Evolutionary conservation across 2,113 vertebrate genomes (phyloP), one percentile per base, ranked within the genome.

Genomic region (Tupaia tana): DNA sequence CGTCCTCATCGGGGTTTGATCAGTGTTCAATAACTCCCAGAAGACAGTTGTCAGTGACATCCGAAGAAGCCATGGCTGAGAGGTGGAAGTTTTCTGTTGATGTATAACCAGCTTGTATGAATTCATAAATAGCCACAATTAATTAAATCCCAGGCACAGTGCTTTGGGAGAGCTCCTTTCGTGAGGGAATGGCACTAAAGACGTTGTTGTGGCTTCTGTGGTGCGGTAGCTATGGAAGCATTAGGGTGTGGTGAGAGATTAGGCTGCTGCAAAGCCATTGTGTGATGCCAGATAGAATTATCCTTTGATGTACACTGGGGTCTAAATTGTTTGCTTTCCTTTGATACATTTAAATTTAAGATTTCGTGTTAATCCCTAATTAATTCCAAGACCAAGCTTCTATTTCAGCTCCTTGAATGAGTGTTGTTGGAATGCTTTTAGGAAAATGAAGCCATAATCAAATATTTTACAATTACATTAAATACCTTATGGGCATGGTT

Each of bases 311-410:
- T 97, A 95, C 69, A 85, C 79, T 87, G 94, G 89, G 86, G 93
- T 95, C 96, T 90, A 96, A 93, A 95, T 97, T 96, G 93, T 96
- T 95, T 98, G 96, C 98, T 89, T 94, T 89, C 87, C 96, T 97
- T 97, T 96, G 97, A 95, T 96, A 98, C 97, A 96, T 96, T 97
- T 95, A 94, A 97, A 98, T 96, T 96, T 95, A 97, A 97, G 97
- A 97, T 95, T 93, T 67, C 2, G 9, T 92, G 97, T 95, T 96
- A 97, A 97, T 96, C 97, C 96, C 78, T 90, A 97, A 95, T 97
- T 97, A 96, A 98, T 97, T 95, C 93, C 0, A 63, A 97, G 97
- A 95, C 84, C 64, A 94, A 94, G 92, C 95, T 96, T 92, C 92
- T 97, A 90, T 95, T 96, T 96, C 95, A 81, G 95, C 74, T 97